These are phyloP conservation scores for Maniola hyperantus DNA, from an alignment of 2,888 invertebrate species.

Conservation along the genomic window DNA sequence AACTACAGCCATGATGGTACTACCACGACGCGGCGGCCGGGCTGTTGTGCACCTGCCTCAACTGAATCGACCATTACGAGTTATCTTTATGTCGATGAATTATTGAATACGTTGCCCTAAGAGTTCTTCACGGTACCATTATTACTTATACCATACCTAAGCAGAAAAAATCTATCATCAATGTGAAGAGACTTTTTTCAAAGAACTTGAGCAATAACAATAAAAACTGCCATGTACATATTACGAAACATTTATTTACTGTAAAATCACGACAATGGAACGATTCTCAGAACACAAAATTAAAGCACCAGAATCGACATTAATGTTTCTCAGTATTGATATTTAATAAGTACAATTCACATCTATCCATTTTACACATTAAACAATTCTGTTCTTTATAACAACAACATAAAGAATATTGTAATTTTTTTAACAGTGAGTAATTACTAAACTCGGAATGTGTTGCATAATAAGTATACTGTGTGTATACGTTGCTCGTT, in stretches of 20 bases:
- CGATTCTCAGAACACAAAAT: conserved; percentile 40
- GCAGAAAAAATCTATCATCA: background rate
- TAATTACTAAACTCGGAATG: conserved; percentile 31
- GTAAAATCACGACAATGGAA: conserved; percentile 36
- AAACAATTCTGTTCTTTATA: conserved; percentile 25
- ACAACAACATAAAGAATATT: conserved; percentile 20
- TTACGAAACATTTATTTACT: conserved; percentile 37
- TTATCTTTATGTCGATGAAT: conserved; percentile 19
- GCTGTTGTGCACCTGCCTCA: conserved; percentile 43
- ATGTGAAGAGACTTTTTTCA: background rate
- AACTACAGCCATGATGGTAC: conserved; percentile 58
- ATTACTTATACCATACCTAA: background rate
- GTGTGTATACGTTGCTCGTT: conserved; percentile 14
- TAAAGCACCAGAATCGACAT: conserved; percentile 39
- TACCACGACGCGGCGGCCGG: conserved; percentile 35
- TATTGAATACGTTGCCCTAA: conserved; percentile 6
- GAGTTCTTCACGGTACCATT: conserved; percentile 7
- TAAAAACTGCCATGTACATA: conserved; percentile 9
- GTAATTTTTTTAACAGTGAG: conserved; percentile 25
- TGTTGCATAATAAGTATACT: conserved; percentile 37
- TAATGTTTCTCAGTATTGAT: conserved; percentile 39
- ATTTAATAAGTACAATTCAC: conserved; percentile 32
- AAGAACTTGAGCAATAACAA: conserved; percentile 3
- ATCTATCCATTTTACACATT: background rate
- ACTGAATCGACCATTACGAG: conserved; percentile 22